These are phyloP conservation scores for Pyrrhia umbra DNA, from an alignment of 2,888 invertebrate genomes.

Conservation along the genomic window DNA sequence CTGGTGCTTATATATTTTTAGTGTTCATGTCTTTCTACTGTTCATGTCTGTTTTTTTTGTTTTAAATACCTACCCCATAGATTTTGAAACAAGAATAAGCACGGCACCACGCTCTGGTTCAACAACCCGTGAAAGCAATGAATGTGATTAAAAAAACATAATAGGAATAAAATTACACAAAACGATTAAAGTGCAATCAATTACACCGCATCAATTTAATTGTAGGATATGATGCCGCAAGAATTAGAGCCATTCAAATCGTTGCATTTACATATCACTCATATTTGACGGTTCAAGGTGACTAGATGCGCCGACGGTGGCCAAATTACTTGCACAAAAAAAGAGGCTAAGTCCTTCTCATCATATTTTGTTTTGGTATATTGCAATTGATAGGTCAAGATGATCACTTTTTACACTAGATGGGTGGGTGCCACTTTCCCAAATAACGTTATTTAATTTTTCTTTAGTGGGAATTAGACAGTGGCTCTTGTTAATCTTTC, in stretches of 20 bases:
- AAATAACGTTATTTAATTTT: not conserved
- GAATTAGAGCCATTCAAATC: constrained; percentile 32
- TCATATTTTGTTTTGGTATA: too few relatives aligned
- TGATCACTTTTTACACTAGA: not conserved
- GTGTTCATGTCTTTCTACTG: too few relatives aligned
- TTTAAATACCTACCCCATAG: too few relatives aligned
- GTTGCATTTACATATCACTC: constrained; percentile 29
- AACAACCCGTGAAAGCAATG: too few relatives aligned
- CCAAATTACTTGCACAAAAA: too few relatives aligned
- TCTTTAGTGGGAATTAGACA: not conserved
- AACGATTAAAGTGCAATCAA: not conserved
- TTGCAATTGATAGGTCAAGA: not conserved
- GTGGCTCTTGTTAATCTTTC: not conserved
- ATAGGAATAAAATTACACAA: not conserved
- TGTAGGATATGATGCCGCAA: constrained; percentile 6
- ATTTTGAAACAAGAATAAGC: too few relatives aligned
- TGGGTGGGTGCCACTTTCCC: not conserved
- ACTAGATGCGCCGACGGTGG: too few relatives aligned
- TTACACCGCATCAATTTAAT: not conserved
- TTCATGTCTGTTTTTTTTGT: too few relatives aligned
- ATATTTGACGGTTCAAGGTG: constrained; percentile 29
- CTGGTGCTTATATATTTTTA: too few relatives aligned
- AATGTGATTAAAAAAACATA: not conserved
- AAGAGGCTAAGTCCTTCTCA: too few relatives aligned
- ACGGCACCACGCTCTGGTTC: too few relatives aligned